These are phyloP conservation scores for Nebria salina DNA, from an alignment of 2,888 invertebrate species.

Conservation along the genomic window DNA sequence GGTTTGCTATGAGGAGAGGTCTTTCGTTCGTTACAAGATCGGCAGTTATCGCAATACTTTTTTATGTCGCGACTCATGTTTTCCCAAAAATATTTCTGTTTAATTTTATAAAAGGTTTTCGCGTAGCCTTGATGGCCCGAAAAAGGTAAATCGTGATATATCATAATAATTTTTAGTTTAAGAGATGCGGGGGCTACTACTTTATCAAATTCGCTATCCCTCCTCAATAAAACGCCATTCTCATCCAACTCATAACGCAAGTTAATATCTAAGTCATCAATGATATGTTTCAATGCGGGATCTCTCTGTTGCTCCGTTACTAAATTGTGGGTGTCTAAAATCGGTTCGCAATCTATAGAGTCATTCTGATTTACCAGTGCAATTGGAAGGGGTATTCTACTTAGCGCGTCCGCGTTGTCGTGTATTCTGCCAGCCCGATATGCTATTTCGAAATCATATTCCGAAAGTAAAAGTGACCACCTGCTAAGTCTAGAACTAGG, in stretches of 20 bases:
- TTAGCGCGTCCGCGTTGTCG: constrained; percentile 15
- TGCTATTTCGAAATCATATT: constrained; percentile 30
- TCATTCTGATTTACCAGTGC: background rate
- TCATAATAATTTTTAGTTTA: constrained; percentile 24
- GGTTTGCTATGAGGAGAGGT: constrained; percentile 49
- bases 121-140: constrained; percentile 50
- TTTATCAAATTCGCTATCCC: background rate
- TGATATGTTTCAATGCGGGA: background rate
- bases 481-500: constrained; percentile 48
- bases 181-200: background rate
- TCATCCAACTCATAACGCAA: background rate
- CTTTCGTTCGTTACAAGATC: constrained; percentile 50
- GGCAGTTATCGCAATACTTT: constrained; percentile 48
- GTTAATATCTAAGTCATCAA: background rate
- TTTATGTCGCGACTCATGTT: constrained; percentile 47
- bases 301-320: background rate
- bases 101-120: constrained; percentile 46
- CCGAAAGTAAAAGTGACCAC: constrained; percentile 46
- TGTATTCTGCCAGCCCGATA: constrained; percentile 17
- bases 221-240: constrained; percentile 20
- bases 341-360: constrained; percentile 9
- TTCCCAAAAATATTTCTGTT: constrained; percentile 49
- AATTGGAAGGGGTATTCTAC: constrained; percentile 11
- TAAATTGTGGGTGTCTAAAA: constrained; percentile 17
- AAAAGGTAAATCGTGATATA: constrained; percentile 47